These are phyloP conservation scores for Andrena hattorfiana DNA, from an alignment of 2,888 invertebrate genomes.

Conservation along the genomic window DNA sequence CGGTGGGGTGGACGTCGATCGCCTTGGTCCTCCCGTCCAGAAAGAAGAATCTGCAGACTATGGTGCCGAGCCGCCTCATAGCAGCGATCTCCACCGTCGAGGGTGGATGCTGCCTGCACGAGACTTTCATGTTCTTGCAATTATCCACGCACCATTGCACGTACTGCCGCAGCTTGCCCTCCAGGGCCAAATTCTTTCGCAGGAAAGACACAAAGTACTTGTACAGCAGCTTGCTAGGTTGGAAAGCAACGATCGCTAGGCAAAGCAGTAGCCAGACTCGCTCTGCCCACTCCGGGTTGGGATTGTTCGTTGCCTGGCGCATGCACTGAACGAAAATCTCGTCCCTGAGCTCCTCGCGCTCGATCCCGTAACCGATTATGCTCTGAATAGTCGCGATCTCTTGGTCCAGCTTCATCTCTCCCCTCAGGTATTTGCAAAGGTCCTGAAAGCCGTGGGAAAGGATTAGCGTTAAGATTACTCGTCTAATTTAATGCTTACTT, in stretches of 20 bases:
- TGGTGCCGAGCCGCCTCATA: constrained; percentile 95
- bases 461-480: not conserved
- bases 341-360: constrained; percentile 96
- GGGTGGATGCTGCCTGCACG: constrained; percentile 93
- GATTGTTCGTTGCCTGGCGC: constrained; percentile 95
- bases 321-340: constrained; percentile 96
- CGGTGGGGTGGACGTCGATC: constrained; percentile 97
- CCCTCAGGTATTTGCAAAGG: constrained; percentile 94
- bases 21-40: constrained; percentile 98
- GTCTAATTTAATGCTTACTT: not conserved
- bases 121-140: constrained; percentile 94
- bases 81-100: constrained; percentile 97
- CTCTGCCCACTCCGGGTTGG: constrained; percentile 93
- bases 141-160: constrained; percentile 98
- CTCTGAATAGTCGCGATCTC: constrained; percentile 94
- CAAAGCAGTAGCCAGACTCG: constrained; percentile 96
- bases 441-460: constrained; percentile 88
- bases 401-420: constrained; percentile 93
- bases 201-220: constrained; percentile 93
- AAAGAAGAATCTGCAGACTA: constrained; percentile 97
- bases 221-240: constrained; percentile 93
- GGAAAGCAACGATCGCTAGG: constrained; percentile 96
- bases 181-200: constrained; percentile 88
- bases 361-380: constrained; percentile 94
- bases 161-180: constrained; percentile 92